These are phyloP conservation scores for Agrochola lychnidis DNA, from an alignment of 2,888 invertebrate species.

Conservation along the genomic window DNA sequence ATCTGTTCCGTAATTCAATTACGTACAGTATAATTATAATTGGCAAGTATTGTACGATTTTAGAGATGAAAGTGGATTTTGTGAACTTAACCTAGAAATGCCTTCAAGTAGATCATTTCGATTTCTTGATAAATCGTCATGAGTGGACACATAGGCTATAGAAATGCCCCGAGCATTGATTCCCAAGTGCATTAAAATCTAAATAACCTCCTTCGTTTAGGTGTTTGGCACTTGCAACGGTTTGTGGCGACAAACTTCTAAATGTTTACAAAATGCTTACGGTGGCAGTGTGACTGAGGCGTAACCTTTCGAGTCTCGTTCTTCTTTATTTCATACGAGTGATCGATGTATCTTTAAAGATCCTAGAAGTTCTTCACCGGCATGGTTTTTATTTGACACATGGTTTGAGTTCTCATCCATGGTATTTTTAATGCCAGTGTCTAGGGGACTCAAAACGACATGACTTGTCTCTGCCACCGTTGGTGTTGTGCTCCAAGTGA, in stretches of 20 bases:
- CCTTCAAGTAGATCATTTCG: slow-evolving; percentile 82
- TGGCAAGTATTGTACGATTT: slow-evolving; percentile 36
- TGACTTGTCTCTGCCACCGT: slow-evolving; percentile 10
- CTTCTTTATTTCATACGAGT: background rate
- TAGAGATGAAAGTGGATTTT: slow-evolving; percentile 76
- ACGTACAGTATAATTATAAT: background rate
- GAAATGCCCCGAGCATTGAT: slow-evolving; percentile 76
- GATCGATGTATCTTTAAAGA: background rate
- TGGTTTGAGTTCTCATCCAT: background rate
- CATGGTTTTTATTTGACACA: background rate
- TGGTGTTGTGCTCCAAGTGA: slow-evolving; percentile 4
- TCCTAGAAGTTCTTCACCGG: background rate
- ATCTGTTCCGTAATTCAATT: slow-evolving; percentile 9
- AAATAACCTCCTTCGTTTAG: slow-evolving; percentile 5
- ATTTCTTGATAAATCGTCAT: slow-evolving; percentile 71
- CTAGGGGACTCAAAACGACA: background rate
- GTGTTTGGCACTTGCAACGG: slow-evolving; percentile 79
- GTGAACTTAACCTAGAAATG: slow-evolving; percentile 70
- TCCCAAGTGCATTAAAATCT: slow-evolving; percentile 77
- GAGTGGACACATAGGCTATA: slow-evolving; percentile 82
- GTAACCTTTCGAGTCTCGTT: background rate
- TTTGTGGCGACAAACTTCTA: slow-evolving; percentile 80
- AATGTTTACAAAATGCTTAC: slow-evolving; percentile 9
- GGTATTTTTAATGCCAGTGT: background rate
- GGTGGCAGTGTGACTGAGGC: background rate